These are phyloP conservation scores for Sarcophaga bullata DNA, from an alignment of 1,140 invertebrate species.

Conservation along the genomic window DNA sequence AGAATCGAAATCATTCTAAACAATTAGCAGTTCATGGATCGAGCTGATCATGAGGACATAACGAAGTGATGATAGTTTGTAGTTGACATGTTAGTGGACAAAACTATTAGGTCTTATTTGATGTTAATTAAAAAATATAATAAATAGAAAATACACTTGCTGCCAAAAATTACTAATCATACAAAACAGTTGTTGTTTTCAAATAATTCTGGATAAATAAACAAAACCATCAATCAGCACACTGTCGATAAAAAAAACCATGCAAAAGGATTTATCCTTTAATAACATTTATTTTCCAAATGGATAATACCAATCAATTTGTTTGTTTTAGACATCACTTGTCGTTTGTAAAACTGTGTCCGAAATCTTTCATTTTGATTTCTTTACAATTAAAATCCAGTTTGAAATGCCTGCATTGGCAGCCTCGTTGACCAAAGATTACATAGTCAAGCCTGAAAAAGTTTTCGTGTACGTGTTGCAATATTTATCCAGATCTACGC, in stretches of 20 bases:
- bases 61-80: too few species aligned
- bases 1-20: too few species aligned
- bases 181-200: too few species aligned
- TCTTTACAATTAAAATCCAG: constrained; percentile 66
- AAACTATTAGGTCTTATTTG: too few species aligned
- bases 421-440: constrained; percentile 79
- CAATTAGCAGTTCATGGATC: too few species aligned
- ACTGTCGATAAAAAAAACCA: background rate
- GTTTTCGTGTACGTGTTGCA: constrained; percentile 71
- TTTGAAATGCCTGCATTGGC: constrained; percentile 73
- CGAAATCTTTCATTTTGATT: constrained; percentile 70
- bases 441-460: constrained; percentile 83
- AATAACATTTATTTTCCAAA: constrained; percentile 53
- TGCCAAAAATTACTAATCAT: too few species aligned
- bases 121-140: too few species aligned
- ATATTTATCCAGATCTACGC: constrained; percentile 72
- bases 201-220: too few species aligned
- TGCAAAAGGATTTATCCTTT: constrained; percentile 6
- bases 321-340: constrained; percentile 66
- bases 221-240: too few species aligned
- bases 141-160: too few species aligned
- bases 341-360: constrained; percentile 68
- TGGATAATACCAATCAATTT: constrained; percentile 65
- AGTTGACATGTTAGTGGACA: too few species aligned
- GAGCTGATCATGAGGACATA: too few species aligned